A percentile compares a stretch with the other conserved stretches of the same genome.
phyloP scores from a whole-genome alignment of 2,797 vertebrate species.

The Pseudopleuronectes americanus region DNA sequence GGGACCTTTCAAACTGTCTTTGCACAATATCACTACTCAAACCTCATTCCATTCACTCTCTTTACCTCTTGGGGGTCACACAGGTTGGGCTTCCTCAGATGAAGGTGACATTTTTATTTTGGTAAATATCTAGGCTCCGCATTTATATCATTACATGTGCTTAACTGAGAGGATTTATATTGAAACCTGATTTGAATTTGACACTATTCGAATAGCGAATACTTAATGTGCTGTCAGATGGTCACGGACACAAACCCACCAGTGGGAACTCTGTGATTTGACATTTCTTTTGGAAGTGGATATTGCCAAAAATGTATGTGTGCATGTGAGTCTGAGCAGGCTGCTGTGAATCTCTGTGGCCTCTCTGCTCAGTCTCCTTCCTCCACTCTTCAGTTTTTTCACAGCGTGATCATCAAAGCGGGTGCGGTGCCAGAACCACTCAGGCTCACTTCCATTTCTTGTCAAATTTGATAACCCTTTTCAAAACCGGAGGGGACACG shows the following conservation, averaged over 20 bases:
- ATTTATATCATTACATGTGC: too few species aligned
- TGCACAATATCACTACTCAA: too few species aligned
- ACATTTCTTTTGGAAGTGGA: slow-evolving; percentile 5
- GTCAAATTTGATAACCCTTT: slow-evolving; percentile 51
- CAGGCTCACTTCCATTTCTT: slow-evolving; percentile 44
- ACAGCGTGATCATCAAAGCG: slow-evolving; percentile 42
- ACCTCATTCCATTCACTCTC: too few species aligned
- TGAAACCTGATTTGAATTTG: too few species aligned
- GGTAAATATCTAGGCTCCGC: too few species aligned
- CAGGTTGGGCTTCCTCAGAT: too few species aligned
- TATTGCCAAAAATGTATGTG: slow-evolving; percentile 22
- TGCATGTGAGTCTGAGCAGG: slow-evolving; percentile 20
- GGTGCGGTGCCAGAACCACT: slow-evolving; percentile 37
- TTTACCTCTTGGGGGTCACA: too few species aligned
- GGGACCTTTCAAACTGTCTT: too few species aligned
- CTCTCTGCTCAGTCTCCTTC: slow-evolving; percentile 27
- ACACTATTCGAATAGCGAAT: background rate
- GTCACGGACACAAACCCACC: slow-evolving; percentile 3
- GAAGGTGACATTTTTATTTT: too few species aligned
- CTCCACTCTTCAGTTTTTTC: slow-evolving; percentile 35
- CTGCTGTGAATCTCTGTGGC: slow-evolving; percentile 16
- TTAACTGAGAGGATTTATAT: too few species aligned
- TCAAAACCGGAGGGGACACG: slow-evolving; percentile 31
- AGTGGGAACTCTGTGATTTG: background rate
- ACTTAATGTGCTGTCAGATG: background rate